These are phyloP conservation scores for Rhinolophus ferrumequinum DNA, from an alignment of 2,113 vertebrate species.

Conservation along the genomic window DNA sequence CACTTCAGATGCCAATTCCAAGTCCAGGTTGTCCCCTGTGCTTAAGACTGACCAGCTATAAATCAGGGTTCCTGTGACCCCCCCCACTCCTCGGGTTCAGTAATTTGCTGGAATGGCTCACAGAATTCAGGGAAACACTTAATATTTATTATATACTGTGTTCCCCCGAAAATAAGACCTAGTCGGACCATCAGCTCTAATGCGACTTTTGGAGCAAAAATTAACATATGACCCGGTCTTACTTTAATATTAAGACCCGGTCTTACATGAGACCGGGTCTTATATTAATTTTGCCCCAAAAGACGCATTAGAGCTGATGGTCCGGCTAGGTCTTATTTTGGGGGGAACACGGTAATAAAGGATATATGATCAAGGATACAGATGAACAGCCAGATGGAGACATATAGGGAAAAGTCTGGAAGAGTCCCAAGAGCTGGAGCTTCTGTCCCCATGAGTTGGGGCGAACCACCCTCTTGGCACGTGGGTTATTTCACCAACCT, in stretches of 20 bases:
- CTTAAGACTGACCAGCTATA: neutral
- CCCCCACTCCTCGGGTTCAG: neutral
- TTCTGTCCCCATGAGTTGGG: neutral
- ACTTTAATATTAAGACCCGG: too few species aligned
- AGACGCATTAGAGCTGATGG: too few species aligned
- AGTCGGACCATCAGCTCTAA: too few species aligned
- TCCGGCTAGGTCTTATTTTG: too few species aligned
- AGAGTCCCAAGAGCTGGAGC: neutral
- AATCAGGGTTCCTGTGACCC: neutral
- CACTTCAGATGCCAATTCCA: neutral
- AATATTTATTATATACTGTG: neutral
- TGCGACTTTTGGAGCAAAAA: too few species aligned
- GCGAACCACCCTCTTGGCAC: neutral
- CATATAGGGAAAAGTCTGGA: neutral
- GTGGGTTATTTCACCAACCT: neutral
- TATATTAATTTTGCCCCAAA: too few species aligned
- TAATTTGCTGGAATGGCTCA: neutral
- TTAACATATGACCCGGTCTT: too few species aligned
- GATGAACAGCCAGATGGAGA: neutral
- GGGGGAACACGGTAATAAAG: neutral
- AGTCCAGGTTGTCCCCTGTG: neutral
- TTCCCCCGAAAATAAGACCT: too few species aligned
- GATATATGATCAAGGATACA: neutral
- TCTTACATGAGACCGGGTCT: too few species aligned
- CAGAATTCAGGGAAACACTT: neutral